Base-by-base conservation (phyloP, 37 sponge, comb jelly and placozoan species). In the Lycopodina hypogea region DNA sequence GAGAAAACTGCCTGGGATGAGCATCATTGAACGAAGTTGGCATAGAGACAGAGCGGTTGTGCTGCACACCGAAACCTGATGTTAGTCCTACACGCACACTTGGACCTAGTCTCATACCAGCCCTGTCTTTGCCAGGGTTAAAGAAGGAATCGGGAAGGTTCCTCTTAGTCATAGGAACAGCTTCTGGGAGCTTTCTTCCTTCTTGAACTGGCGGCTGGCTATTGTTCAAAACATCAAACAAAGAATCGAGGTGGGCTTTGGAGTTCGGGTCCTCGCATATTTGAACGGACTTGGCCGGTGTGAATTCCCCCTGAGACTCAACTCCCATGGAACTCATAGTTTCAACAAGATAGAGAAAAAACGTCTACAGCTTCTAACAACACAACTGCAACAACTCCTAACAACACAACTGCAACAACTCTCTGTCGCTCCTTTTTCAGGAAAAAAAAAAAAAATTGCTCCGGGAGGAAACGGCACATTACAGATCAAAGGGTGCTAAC, bases 111-210 rank as follows among this genome's bases (percentile, higher is more conserved):
- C 38, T 50, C n/a, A 40, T 58, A 22, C 30, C 40, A 56, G 19
- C 15, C 38, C 68, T 69, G 18, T 57, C 69, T 29, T 81, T 35
- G 34, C 63, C 42, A 1, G 53, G 61, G 34, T 63, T 30, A 60
- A 80, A 86, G 75, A 86, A 86, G 1, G 86, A 86, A 50, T 61
- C 37, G 19, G 86, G 86, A 18, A 86, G 69, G 32, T 80, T 64
- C 42, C 86, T 48, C 18, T 86, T 81, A 0, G 34, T 66, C 86
- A 79, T 78, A 18, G 82, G 67, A 35, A 67, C 58, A 30, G 42
- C 22, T 61, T 38, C 28, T 14, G 50, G 65, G 38, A 48, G n/a
- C 30, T 26, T 53, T n/a, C 33, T 58, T 35, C 41, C 70, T 80
- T 67, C n/a, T 26, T 72, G 24, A 29, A 26, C 72, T 37, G 69